Conservation (phyloP, 1,140 invertebrate genomes). For the Zaprionus davidi region DNA sequence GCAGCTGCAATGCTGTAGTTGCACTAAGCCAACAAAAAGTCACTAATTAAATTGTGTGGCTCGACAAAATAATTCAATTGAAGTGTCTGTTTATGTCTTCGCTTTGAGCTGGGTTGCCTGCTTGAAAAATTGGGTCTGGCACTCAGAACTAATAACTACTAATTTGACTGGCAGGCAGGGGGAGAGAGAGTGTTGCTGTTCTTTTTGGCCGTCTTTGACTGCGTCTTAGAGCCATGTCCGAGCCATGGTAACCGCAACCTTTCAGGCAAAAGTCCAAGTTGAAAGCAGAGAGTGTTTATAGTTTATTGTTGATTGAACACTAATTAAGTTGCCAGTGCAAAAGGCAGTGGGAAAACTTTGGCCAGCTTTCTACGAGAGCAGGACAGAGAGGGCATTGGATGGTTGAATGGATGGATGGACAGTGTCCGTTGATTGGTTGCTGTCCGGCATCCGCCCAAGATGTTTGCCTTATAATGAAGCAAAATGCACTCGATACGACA, state of each 20-base stretch:
- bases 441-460: constrained; percentile 55
- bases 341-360: constrained; percentile 63
- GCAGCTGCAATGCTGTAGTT: constrained; percentile 21
- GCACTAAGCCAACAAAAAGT: constrained; percentile 29
- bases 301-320: constrained; percentile 83
- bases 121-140: constrained; percentile 28
- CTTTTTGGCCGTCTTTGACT: constrained; percentile 37
- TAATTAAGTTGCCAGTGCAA: constrained; percentile 79
- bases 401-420: constrained; percentile 59
- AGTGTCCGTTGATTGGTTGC: constrained; percentile 70
- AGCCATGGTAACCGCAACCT: constrained; percentile 78
- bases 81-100: constrained; percentile 36
- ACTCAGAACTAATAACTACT: constrained; percentile 81
- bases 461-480: constrained; percentile 68
- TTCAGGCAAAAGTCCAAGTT: constrained; percentile 76
- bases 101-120: not conserved
- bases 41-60: constrained; percentile 48
- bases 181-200: not conserved
- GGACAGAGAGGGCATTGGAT: not conserved
- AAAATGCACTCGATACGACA: constrained; percentile 53
- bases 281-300: constrained; percentile 76
- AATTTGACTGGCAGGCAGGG: constrained; percentile 41
- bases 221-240: constrained; percentile 50
- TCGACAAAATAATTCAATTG: constrained; percentile 65
- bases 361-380: constrained; percentile 23